A percentile compares a stretch with the other conserved stretches of the same genome.
phyloP scores from a whole-genome alignment of 1,140 invertebrate genomes.

The Neelides sp. region DNA sequence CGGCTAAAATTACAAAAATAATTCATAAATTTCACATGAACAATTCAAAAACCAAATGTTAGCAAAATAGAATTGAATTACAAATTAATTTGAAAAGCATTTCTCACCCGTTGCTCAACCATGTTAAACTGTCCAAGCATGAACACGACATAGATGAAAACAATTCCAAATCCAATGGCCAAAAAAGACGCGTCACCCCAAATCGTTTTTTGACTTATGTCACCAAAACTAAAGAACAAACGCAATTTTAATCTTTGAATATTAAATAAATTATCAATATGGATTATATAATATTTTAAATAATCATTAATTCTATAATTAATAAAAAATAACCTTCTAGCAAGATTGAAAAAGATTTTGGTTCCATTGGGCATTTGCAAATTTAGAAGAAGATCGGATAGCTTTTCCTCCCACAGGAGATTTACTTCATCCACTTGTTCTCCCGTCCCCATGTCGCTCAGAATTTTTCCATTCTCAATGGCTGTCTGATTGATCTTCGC shows the following conservation, averaged over 20 bases:
- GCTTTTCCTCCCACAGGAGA: slow-evolving; percentile 50
- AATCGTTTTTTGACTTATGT: slow-evolving; percentile 51
- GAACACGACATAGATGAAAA: slow-evolving; percentile 58
- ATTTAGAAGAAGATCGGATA: slow-evolving; percentile 41
- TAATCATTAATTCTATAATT: not conserved
- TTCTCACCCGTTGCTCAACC: slow-evolving; percentile 52
- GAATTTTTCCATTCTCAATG: slow-evolving; percentile 48
- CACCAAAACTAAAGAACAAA: slow-evolving; percentile 46
- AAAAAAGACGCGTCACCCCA: slow-evolving; percentile 60
- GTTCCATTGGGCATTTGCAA: slow-evolving; percentile 35
- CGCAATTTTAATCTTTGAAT: slow-evolving; percentile 9
- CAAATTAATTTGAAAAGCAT: slow-evolving; percentile 1
- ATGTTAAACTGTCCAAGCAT: slow-evolving; percentile 60
- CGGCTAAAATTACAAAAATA: slow-evolving; percentile 35
- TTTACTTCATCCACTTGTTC: slow-evolving; percentile 36
- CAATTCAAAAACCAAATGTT: slow-evolving; percentile 4
- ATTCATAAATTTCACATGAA: slow-evolving; percentile 8
- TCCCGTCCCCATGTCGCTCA: slow-evolving; percentile 56
- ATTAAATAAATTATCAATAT: slow-evolving; percentile 8
- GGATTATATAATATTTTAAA: slow-evolving; percentile 7
- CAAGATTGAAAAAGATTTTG: slow-evolving; percentile 48
- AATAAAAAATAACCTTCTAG: slow-evolving; percentile 42
- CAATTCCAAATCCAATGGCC: slow-evolving; percentile 50
- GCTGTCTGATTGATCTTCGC: slow-evolving; percentile 52
- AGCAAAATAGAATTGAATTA: slow-evolving; percentile 4